These are phyloP conservation scores for Calyptommatus sinebrachiatus DNA, from an alignment of 2,113 vertebrate genomes.

Conservation along the genomic window DNA sequence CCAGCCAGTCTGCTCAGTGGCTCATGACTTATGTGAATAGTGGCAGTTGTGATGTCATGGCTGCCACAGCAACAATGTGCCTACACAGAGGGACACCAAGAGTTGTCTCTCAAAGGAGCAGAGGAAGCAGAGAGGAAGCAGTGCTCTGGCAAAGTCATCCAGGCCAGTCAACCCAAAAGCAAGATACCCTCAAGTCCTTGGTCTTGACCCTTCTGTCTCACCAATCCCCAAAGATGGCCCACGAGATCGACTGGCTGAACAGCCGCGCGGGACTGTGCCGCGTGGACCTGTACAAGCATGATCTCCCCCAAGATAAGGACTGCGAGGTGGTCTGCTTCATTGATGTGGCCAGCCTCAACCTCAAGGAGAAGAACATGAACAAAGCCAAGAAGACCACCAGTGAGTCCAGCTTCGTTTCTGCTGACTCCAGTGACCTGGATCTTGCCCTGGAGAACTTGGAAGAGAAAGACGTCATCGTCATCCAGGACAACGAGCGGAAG, in stretches of 20 bases:
- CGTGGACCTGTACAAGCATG: slow-evolving; percentile 49
- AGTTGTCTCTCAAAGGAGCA: background rate
- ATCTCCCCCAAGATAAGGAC: slow-evolving; percentile 43
- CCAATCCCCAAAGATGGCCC: slow-evolving; percentile 35
- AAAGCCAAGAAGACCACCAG: slow-evolving; percentile 43
- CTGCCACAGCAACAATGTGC: background rate
- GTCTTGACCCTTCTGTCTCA: background rate
- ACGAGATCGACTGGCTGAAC: slow-evolving; percentile 57
- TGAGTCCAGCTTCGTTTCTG: background rate
- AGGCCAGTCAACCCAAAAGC: background rate
- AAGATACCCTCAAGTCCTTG: background rate
- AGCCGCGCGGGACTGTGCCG: slow-evolving; percentile 49
- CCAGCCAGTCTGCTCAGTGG: too few species aligned
- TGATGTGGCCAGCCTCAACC: slow-evolving; percentile 49
- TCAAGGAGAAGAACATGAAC: slow-evolving; percentile 42
- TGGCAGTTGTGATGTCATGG: slow-evolving; percentile 19
- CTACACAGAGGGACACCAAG: background rate
- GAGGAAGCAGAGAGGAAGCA: slow-evolving; percentile 9
- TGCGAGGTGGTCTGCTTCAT: slow-evolving; percentile 55
- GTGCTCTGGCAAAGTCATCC: slow-evolving; percentile 13
- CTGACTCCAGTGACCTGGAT: slow-evolving; percentile 29
- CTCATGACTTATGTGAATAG: background rate
- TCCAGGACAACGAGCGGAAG: slow-evolving; percentile 56
- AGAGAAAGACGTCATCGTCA: slow-evolving; percentile 58
- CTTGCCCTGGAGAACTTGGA: slow-evolving; percentile 42